A percentile compares a stretch with the other conserved stretches of the same genome.
phyloP scores from a whole-genome alignment of 2,888 invertebrate species.

The Epinotia bilunana region DNA sequence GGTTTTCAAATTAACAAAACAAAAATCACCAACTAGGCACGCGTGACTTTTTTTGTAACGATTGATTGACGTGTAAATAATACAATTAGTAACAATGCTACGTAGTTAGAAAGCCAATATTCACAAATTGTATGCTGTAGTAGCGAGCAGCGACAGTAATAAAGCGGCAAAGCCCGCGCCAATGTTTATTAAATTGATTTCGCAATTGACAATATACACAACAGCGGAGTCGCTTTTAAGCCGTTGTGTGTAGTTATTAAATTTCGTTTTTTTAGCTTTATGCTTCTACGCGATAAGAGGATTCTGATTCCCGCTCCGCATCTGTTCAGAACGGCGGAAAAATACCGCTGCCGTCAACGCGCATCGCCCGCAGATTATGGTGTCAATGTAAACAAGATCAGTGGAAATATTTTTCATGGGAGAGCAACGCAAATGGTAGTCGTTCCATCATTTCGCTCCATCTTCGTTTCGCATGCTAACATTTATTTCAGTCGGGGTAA shows the following conservation, averaged over 20 bases:
- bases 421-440: constrained; percentile 69
- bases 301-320: constrained; percentile 67
- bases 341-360: constrained; percentile 56
- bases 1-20: too few relatives aligned
- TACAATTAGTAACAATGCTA: too few relatives aligned
- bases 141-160: background rate
- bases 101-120: too few relatives aligned
- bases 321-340: constrained; percentile 66
- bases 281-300: constrained; percentile 70
- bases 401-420: constrained; percentile 73
- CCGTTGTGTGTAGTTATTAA: constrained; percentile 61
- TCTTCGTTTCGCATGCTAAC: constrained; percentile 71
- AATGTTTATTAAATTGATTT: constrained; percentile 33
- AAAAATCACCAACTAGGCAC: too few relatives aligned
- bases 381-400: constrained; percentile 78
- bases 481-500: constrained; percentile 62
- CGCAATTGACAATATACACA: constrained; percentile 26
- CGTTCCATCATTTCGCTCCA: constrained; percentile 70
- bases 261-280: constrained; percentile 76
- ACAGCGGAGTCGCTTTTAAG: constrained; percentile 17
- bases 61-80: too few relatives aligned
- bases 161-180: background rate
- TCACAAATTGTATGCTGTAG: too few relatives aligned
- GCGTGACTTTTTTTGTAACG: too few relatives aligned
- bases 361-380: constrained; percentile 64